These are phyloP conservation scores for Lasiommata megera DNA, from an alignment of 2,888 invertebrate species.

Conservation along the genomic window DNA sequence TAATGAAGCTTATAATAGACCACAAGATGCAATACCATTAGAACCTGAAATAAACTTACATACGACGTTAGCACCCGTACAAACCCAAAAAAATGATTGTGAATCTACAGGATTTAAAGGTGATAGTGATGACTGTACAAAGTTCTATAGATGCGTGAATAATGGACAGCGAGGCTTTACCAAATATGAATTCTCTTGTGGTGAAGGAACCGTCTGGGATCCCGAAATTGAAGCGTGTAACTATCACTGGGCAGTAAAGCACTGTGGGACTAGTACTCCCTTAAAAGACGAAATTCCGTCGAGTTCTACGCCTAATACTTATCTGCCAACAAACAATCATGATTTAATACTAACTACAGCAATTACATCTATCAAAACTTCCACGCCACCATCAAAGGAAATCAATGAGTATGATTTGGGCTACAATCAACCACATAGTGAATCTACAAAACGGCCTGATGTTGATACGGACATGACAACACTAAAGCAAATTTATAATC, in stretches of 20 bases:
- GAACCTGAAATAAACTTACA: slow-evolving; percentile 15
- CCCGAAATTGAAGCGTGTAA: slow-evolving; percentile 78
- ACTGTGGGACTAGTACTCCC: slow-evolving; percentile 19
- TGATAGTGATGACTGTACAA: slow-evolving; percentile 29
- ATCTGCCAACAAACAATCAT: background rate
- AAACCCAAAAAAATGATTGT: slow-evolving; percentile 28
- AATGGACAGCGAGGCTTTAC: slow-evolving; percentile 62
- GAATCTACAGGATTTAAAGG: slow-evolving; percentile 30
- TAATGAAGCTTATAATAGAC: slow-evolving; percentile 33
- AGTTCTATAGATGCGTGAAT: slow-evolving; percentile 77
- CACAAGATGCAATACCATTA: slow-evolving; percentile 24
- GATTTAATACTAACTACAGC: background rate
- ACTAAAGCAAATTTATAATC: slow-evolving; percentile 21
- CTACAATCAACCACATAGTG: background rate
- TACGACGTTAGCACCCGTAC: slow-evolving; percentile 14
- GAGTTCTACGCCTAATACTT: background rate
- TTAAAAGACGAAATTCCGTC: background rate
- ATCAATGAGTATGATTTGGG: slow-evolving; percentile 1
- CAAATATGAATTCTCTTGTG: slow-evolving; percentile 80
- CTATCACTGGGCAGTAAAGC: slow-evolving; percentile 72
- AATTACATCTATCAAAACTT: background rate
- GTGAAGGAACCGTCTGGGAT: slow-evolving; percentile 83
- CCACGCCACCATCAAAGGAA: background rate
- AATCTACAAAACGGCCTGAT: background rate
- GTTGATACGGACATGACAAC: background rate